Conservation (phyloP, 2,888 invertebrate genomes). For the Physocephala rufipes region DNA sequence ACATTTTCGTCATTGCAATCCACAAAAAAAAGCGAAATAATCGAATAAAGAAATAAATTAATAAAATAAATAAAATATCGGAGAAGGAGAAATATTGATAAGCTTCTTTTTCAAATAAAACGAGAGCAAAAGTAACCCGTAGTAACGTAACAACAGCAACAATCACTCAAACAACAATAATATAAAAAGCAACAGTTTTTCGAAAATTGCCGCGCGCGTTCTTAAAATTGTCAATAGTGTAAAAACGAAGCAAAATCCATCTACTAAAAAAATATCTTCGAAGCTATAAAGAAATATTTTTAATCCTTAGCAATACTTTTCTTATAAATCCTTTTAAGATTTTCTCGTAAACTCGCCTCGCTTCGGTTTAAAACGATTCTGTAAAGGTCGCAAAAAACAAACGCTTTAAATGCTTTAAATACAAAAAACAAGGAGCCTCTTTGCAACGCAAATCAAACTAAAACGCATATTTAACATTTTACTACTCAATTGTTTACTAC, state of each 20-base stretch:
- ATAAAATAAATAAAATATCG: not conserved
- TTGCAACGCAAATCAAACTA: conserved; percentile 1
- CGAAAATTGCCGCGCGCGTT: not conserved
- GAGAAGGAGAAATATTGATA: not conserved
- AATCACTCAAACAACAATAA: conserved; percentile 13
- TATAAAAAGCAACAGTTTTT: conserved; percentile 2
- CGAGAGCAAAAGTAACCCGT: conserved; percentile 16
- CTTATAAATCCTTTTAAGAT: not conserved
- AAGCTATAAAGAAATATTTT: not conserved
- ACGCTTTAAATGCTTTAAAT: not conserved
- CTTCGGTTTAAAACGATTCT: conserved; percentile 6
- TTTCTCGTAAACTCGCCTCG: conserved; percentile 8
- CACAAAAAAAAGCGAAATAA: too few species aligned
- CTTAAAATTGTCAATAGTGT: not conserved
- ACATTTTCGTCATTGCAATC: not conserved
- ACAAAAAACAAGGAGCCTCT: too few species aligned
- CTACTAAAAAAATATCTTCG: not conserved
- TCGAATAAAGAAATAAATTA: too few species aligned
- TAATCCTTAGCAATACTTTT: not conserved
- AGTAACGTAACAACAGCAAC: conserved; percentile 18
- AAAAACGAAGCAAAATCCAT: not conserved
- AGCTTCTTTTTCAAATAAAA: not conserved
- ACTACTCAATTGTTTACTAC: conserved; percentile 4
- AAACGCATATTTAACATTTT: conserved; percentile 22
- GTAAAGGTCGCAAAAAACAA: conserved; percentile 16